These are phyloP conservation scores for Hycleus cichorii DNA, from an alignment of 1,140 invertebrate species.

Conservation along the genomic window DNA sequence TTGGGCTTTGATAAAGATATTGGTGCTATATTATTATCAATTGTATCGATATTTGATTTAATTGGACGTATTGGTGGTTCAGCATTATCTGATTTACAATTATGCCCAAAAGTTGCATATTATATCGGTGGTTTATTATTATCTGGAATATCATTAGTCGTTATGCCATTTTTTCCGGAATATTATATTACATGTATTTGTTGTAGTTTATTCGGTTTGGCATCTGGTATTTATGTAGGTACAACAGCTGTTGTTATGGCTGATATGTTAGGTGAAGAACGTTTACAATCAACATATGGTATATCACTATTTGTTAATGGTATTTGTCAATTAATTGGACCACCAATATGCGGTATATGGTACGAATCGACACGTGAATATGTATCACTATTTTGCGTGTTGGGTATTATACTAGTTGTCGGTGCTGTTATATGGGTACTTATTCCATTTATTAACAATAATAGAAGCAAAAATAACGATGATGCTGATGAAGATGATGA, in stretches of 20 bases:
- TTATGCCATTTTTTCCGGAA: slow-evolving; percentile 55
- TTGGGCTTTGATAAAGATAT: slow-evolving; percentile 61
- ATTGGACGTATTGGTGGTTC: slow-evolving; percentile 75
- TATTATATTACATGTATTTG: slow-evolving; percentile 55
- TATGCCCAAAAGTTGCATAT: slow-evolving; percentile 71
- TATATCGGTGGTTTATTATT: slow-evolving; percentile 68
- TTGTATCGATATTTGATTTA: slow-evolving; percentile 70
- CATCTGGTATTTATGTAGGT: slow-evolving; percentile 79
- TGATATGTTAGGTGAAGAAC: slow-evolving; percentile 72
- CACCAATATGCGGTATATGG: slow-evolving; percentile 67
- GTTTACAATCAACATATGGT: slow-evolving; percentile 75
- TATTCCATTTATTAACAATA: slow-evolving; percentile 58
- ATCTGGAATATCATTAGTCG: slow-evolving; percentile 63
- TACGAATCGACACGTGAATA: slow-evolving; percentile 57
- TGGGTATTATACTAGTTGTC: slow-evolving; percentile 65
- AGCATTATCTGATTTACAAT: slow-evolving; percentile 63
- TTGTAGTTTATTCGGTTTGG: slow-evolving; percentile 69
- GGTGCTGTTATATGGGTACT: slow-evolving; percentile 67
- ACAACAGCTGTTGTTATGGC: slow-evolving; percentile 80
- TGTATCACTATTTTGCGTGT: slow-evolving; percentile 59
- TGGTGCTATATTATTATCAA: slow-evolving; percentile 64
- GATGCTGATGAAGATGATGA: not conserved
- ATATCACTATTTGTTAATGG: slow-evolving; percentile 79
- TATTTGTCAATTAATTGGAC: slow-evolving; percentile 68
- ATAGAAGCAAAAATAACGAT: not conserved